phyloP scores from a whole-genome alignment of 2,888 invertebrate genomes.

The Plutella xylostella region DNA sequence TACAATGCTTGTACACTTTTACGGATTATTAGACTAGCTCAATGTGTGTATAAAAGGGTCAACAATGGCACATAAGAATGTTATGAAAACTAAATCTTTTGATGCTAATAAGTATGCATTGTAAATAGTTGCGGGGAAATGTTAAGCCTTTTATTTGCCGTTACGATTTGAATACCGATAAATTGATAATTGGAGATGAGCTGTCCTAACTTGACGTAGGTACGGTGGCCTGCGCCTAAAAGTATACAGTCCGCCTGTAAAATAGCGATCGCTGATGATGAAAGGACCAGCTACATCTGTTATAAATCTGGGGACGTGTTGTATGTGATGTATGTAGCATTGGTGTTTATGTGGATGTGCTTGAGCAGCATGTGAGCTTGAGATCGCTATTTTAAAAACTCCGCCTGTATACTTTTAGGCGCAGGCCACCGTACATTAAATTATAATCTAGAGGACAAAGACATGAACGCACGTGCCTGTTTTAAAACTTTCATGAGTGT shows the following conservation, averaged over 20 bases:
- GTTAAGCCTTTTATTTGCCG: no score
- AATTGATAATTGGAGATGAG: background rate
- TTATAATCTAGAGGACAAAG: background rate
- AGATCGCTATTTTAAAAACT: no score
- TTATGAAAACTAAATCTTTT: conserved; percentile 2
- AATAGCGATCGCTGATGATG: background rate
- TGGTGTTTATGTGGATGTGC: no score
- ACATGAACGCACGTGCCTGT: background rate
- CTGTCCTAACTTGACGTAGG: no score
- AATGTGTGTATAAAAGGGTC: background rate
- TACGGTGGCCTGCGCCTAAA: no score
- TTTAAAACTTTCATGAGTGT: background rate
- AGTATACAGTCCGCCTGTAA: no score
- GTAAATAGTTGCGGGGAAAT: background rate
- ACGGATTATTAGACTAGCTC: conserved; percentile 21
- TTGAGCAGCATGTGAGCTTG: no score
- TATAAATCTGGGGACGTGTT: no score
- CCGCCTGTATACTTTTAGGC: no score
- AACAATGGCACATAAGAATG: background rate
- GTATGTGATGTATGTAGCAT: no score
- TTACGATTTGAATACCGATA: background rate
- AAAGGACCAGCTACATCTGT: no score
- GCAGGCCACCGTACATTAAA: no score
- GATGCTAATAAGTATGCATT: background rate
- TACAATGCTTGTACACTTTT: conserved; percentile 24